These are phyloP conservation scores for Vultur gryphus DNA, from an alignment of 2,797 vertebrate species.

Conservation along the genomic window DNA sequence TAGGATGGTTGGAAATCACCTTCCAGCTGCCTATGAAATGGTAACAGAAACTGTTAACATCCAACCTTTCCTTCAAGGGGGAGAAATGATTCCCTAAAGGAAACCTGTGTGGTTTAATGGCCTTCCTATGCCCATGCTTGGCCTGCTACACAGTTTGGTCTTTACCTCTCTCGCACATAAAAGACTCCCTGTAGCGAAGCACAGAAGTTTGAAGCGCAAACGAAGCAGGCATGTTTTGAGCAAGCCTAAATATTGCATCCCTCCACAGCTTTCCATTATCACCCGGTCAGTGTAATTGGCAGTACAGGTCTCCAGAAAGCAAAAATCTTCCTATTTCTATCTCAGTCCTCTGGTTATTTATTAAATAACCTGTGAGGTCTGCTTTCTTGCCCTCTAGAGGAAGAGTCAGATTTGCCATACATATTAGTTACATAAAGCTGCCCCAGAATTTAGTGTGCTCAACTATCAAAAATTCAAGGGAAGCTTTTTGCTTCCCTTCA, in stretches of 20 bases:
- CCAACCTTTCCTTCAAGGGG: background rate
- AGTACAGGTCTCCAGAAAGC: background rate
- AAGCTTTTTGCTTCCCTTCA: background rate
- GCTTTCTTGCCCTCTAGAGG: background rate
- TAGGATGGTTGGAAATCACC: background rate
- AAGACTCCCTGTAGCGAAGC: background rate
- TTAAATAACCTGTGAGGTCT: background rate
- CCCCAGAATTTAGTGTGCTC: background rate
- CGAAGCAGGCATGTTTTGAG: background rate
- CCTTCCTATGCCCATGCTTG: background rate
- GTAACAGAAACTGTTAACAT: background rate
- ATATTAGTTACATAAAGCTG: background rate
- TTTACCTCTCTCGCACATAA: background rate
- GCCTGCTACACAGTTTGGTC: background rate
- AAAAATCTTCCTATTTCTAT: background rate
- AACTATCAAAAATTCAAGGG: background rate
- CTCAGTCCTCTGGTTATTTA: background rate
- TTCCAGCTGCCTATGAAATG: background rate
- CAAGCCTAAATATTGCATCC: background rate
- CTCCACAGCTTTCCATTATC: background rate
- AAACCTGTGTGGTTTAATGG: background rate
- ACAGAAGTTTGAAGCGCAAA: background rate
- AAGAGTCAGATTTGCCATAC: background rate
- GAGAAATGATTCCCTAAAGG: background rate
- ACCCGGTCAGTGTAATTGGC: background rate